Evolutionary conservation across 2,888 invertebrate species (phyloP).

Genomic region (Ernsta delagoae): DNA sequence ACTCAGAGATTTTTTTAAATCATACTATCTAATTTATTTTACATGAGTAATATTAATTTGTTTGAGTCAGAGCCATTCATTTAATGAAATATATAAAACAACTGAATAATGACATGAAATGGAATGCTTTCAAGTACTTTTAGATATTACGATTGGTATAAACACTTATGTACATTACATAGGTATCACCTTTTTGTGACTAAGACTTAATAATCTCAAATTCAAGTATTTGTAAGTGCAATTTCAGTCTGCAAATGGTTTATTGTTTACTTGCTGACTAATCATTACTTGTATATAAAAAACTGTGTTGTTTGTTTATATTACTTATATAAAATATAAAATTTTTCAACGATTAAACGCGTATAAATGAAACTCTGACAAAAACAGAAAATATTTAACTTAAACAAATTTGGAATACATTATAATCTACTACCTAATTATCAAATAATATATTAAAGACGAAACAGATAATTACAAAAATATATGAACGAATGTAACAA

Average conservation of each 20-base stretch:
- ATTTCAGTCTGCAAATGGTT: background rate
- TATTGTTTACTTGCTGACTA: too few relatives aligned
- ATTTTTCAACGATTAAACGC: too few relatives aligned
- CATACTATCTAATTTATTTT: conserved; percentile 66
- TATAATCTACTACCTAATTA: conserved; percentile 57
- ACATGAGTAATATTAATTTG: conserved; percentile 46
- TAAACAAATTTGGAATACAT: conserved; percentile 60
- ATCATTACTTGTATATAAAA: too few relatives aligned
- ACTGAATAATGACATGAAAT: too few relatives aligned
- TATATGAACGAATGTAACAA: conserved; percentile 56
- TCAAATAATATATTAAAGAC: conserved; percentile 46
- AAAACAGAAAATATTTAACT: conserved; percentile 53
- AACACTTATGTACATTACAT: background rate
- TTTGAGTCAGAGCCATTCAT: conserved; percentile 22
- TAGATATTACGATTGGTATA: too few relatives aligned
- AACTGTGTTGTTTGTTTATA: too few relatives aligned
- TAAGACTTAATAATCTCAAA: background rate
- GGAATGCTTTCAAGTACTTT: too few relatives aligned
- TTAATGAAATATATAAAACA: background rate
- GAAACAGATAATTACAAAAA: conserved; percentile 73
- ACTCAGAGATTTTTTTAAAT: conserved; percentile 73
- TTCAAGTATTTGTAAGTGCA: background rate
- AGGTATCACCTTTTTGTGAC: too few relatives aligned
- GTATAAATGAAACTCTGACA: conserved; percentile 59
- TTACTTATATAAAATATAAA: too few relatives aligned